These are phyloP conservation scores for Cantharis lateralis DNA, from an alignment of 2,888 invertebrate species.

Conservation along the genomic window DNA sequence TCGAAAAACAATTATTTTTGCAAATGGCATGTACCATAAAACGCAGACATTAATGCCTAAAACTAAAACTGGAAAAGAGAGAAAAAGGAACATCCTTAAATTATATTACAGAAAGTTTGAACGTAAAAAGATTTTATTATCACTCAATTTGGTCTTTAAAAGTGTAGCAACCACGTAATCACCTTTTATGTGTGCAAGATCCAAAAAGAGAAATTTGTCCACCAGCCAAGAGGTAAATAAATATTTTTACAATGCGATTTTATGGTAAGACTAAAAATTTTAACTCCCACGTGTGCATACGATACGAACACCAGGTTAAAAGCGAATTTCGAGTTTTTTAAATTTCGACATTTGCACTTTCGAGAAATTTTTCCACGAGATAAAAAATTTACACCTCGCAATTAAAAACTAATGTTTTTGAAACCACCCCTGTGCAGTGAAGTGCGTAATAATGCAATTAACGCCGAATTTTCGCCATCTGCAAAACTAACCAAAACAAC, in stretches of 20 bases:
- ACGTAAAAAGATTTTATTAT: constrained; percentile 4
- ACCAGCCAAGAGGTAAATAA: not conserved
- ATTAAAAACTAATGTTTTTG: not conserved
- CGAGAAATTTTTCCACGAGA: not conserved
- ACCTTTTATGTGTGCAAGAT: constrained; percentile 1
- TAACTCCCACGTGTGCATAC: not conserved
- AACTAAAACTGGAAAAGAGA: not conserved
- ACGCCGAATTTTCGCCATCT: not conserved
- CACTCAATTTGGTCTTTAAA: not conserved
- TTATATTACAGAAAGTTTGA: not conserved
- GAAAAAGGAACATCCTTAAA: not conserved
- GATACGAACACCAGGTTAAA: not conserved
- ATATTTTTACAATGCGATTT: not conserved
- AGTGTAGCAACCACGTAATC: constrained; percentile 2
- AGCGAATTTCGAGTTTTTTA: not conserved
- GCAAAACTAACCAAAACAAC: not conserved
- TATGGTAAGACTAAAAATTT: not conserved
- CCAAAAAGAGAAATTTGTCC: not conserved
- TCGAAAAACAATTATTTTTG: not conserved
- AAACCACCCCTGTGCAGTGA: not conserved
- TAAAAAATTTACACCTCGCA: not conserved
- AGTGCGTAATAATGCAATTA: not conserved
- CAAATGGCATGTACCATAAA: not conserved
- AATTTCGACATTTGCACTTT: too few species aligned
- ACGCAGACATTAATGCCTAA: not conserved